These are phyloP conservation scores for Dicranocentrus wangi DNA, from an alignment of 2,888 invertebrate genomes.

Conservation along the genomic window DNA sequence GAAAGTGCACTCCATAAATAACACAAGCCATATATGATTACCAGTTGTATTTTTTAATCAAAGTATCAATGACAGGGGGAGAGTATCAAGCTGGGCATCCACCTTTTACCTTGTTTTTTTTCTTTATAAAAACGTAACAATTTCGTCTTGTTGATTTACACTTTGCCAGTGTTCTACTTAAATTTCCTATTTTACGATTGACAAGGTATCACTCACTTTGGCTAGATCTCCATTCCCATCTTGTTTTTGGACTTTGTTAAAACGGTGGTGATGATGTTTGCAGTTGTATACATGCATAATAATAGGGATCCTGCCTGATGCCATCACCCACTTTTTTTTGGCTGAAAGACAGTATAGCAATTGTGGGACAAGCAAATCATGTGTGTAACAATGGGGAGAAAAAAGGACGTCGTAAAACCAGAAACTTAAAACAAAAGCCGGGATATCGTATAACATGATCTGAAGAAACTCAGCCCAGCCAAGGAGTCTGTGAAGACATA, in stretches of 20 bases:
- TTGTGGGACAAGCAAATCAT: slow-evolving; percentile 47
- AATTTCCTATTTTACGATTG: slow-evolving; percentile 26
- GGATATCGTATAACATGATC: slow-evolving; percentile 67
- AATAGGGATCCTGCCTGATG: no score
- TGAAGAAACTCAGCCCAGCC: slow-evolving; percentile 63
- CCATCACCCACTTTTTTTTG: no score
- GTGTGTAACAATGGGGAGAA: slow-evolving; percentile 36
- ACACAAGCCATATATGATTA: no score
- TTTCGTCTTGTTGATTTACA: slow-evolving; percentile 47
- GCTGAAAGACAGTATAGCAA: neutral
- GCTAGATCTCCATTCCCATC: slow-evolving; percentile 11
- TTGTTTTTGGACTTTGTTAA: no score
- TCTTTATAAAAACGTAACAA: no score
- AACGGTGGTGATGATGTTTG: no score
- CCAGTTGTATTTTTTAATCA: no score
- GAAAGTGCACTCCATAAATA: no score
- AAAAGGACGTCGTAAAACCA: slow-evolving; percentile 72
- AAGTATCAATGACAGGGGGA: no score
- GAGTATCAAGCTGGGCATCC: no score
- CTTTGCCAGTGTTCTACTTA: slow-evolving; percentile 40
- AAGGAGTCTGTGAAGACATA: slow-evolving; percentile 4
- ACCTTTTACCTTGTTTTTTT: no score
- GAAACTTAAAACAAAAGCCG: slow-evolving; percentile 72
- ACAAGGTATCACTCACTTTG: neutral
- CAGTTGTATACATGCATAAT: no score